A percentile compares a stretch with the other conserved stretches of the same genome.
Evolutionary conservation across 1,140 invertebrate genomes (phyloP).

Genomic region (Drosophila ironensis): DNA sequence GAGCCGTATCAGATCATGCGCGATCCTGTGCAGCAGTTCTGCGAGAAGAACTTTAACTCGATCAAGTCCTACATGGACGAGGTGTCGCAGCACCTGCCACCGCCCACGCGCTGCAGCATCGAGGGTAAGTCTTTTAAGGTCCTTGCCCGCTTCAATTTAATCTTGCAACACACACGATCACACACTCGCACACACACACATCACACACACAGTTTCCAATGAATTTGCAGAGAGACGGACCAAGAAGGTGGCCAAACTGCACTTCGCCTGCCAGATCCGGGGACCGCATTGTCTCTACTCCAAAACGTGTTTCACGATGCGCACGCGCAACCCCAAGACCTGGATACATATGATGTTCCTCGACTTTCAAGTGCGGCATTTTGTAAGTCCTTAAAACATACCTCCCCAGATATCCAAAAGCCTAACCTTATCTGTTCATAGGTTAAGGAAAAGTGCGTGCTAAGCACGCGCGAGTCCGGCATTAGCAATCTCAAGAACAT

Average conservation of each 20-base stretch:
- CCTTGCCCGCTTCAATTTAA: constrained; percentile 15
- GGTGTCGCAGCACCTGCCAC: constrained; percentile 91
- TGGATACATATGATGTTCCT: constrained; percentile 99
- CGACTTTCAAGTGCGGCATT: constrained; percentile 88
- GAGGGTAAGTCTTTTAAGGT: constrained; percentile 86
- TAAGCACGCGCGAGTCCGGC: constrained; percentile 91
- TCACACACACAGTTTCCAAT: constrained; percentile 80
- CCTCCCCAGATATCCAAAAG: too few species aligned
- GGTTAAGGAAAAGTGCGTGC: constrained; percentile 89
- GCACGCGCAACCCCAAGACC: constrained; percentile 92
- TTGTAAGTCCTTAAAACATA: constrained; percentile 58
- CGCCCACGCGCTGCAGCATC: constrained; percentile 94
- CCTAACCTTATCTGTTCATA: constrained; percentile 64
- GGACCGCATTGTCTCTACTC: constrained; percentile 95
- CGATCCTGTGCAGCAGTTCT: constrained; percentile 96
- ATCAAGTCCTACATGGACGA: constrained; percentile 95
- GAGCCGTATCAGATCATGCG: constrained; percentile 92
- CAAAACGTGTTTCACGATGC: constrained; percentile 91
- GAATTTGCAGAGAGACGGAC: constrained; percentile 88
- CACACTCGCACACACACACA: constrained; percentile 33
- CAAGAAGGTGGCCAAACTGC: constrained; percentile 92
- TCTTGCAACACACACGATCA: constrained; percentile 16
- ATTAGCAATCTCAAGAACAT: constrained; percentile 93
- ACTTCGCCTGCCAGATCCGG: constrained; percentile 93
- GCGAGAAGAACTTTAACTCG: constrained; percentile 95